Evolutionary conservation across 2,888 invertebrate genomes (phyloP).

Genomic region (Troglohyphantes excavatus): DNA sequence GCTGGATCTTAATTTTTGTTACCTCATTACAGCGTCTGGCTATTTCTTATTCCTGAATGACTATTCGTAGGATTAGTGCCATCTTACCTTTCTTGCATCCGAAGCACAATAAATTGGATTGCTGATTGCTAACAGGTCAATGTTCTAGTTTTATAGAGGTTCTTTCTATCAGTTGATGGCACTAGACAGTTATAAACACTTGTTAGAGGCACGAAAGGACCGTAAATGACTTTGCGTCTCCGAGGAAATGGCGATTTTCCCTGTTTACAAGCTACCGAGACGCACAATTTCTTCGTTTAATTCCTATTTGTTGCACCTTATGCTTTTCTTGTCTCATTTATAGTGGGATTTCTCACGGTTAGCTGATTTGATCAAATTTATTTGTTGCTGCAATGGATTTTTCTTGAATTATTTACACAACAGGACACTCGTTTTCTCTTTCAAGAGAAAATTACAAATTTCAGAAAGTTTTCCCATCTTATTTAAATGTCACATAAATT

Average conservation of each 20-base stretch:
- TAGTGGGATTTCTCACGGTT: background rate
- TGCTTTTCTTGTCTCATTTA: background rate
- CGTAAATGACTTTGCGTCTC: conserved; percentile 11
- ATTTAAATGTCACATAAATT: too few species aligned
- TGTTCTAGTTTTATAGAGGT: conserved; percentile 36
- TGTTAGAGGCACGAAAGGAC: conserved; percentile 23
- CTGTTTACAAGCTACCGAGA: background rate
- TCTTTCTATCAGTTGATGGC: conserved; percentile 23
- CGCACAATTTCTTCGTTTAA: conserved; percentile 28
- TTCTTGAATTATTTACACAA: background rate
- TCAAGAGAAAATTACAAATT: too few species aligned
- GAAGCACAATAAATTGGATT: conserved; percentile 45
- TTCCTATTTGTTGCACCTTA: conserved; percentile 2
- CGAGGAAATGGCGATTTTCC: background rate
- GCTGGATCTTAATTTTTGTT: conserved; percentile 8
- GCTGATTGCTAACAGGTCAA: conserved; percentile 46
- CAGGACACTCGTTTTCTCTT: background rate
- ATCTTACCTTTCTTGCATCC: conserved; percentile 4
- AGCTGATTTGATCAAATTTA: background rate
- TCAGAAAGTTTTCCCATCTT: too few species aligned
- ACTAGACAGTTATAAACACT: conserved; percentile 35
- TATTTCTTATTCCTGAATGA: conserved; percentile 20
- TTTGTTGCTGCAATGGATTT: background rate
- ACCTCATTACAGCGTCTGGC: background rate
- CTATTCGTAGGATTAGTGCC: conserved; percentile 18